Conservation (phyloP, 1,140 invertebrate genomes). For the Trigoniulus corallinus region DNA sequence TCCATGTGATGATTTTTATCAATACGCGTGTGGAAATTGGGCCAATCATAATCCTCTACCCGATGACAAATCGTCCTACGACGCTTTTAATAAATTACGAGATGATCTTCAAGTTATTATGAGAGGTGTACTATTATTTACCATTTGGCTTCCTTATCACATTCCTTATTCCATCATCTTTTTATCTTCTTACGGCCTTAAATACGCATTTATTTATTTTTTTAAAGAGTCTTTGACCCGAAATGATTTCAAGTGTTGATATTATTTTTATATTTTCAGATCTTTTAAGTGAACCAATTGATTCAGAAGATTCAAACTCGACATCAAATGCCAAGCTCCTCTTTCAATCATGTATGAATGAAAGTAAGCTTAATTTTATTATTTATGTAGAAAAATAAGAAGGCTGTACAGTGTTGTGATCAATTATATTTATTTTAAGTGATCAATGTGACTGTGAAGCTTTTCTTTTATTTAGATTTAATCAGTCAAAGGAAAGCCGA, state of each 20-base stretch:
- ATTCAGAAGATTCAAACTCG: background rate
- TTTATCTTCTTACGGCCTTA: background rate
- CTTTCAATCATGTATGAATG: constrained; percentile 70
- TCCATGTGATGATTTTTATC: constrained; percentile 90
- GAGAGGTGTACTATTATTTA: background rate
- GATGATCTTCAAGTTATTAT: background rate
- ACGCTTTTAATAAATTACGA: constrained; percentile 1
- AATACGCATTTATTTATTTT: background rate
- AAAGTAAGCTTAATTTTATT: too few species aligned
- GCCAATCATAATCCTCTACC: constrained; percentile 1
- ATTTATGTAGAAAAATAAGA: too few species aligned
- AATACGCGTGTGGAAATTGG: constrained; percentile 61
- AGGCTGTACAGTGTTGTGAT: constrained; percentile 1
- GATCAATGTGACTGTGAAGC: too few species aligned
- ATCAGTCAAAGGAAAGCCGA: constrained; percentile 43
- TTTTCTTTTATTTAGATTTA: constrained; percentile 17
- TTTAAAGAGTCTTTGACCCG: background rate
- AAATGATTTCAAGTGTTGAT: too few species aligned
- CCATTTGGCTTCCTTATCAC: too few species aligned
- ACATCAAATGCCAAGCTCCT: constrained; percentile 51
- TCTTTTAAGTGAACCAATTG: background rate
- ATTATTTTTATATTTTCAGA: too few species aligned
- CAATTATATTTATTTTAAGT: background rate
- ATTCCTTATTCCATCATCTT: too few species aligned
- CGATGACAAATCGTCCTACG: constrained; percentile 4